phyloP scores from a whole-genome alignment of 1,140 invertebrate genomes.

The Trissolcus basalis region DNA sequence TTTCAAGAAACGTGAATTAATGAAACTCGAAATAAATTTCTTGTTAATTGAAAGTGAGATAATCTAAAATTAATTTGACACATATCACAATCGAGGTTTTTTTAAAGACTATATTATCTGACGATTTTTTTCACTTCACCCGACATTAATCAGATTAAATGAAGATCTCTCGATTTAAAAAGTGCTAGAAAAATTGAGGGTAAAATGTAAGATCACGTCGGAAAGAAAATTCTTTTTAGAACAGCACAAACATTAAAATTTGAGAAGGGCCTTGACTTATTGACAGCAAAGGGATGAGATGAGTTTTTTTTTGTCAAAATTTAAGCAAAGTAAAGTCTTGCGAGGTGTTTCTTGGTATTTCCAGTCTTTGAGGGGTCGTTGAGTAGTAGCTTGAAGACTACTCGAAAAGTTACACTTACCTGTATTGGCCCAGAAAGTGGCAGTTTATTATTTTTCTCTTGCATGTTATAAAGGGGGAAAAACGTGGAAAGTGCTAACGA shows the following conservation, averaged over 20 bases:
- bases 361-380: conserved; percentile 33
- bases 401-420: conserved; percentile 37
- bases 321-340: conserved; percentile 18
- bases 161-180: conserved; percentile 21
- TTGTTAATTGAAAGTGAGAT: too few relatives aligned
- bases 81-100: too few relatives aligned
- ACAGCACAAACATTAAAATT: conserved; percentile 16
- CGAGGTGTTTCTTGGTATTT: conserved; percentile 39
- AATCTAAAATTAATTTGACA: too few relatives aligned
- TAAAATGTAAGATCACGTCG: conserved; percentile 19
- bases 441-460: conserved; percentile 20
- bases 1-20: too few relatives aligned
- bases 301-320: conserved; percentile 23
- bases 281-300: conserved; percentile 5
- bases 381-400: conserved; percentile 37
- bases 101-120: conserved; percentile 1
- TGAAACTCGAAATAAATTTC: too few relatives aligned
- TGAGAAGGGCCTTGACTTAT: conserved; percentile 16
- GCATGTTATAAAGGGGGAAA: background rate
- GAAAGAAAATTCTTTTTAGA: conserved; percentile 16
- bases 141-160: conserved; percentile 1
- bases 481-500: conserved; percentile 12
- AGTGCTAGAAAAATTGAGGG: conserved; percentile 2
- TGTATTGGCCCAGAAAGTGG: conserved; percentile 38
- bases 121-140: conserved; percentile 8